A percentile compares a stretch with the other conserved stretches of the same genome.
These are phyloP conservation scores for Vicugna pacos DNA, from an alignment of 2,113 vertebrate species.

Conservation along the genomic window DNA sequence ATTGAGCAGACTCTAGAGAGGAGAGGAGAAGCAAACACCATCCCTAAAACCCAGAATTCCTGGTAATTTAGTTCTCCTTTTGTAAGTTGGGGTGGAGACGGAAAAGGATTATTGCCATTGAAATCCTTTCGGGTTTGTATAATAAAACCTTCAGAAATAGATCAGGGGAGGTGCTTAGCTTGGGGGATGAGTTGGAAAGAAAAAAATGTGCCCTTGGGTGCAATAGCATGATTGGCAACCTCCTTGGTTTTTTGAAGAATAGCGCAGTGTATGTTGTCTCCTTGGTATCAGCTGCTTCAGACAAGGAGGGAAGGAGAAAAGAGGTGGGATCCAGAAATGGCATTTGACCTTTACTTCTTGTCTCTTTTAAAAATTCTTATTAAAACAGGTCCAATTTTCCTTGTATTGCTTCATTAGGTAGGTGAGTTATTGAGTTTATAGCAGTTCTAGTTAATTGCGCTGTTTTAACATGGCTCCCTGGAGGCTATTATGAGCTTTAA, in stretches of 20 bases:
- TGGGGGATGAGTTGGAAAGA: conserved; percentile 69
- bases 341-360: conserved; percentile 81
- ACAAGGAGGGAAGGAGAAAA: conserved; percentile 54
- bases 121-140: conserved; percentile 76
- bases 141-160: conserved; percentile 74
- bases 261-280: conserved; percentile 31
- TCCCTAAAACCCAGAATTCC: conserved; percentile 56
- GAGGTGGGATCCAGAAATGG: conserved; percentile 74
- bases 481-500: conserved; percentile 73
- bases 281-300: conserved; percentile 61
- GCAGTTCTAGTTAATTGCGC: conserved; percentile 83
- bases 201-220: conserved; percentile 68
- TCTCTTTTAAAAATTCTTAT: conserved; percentile 78
- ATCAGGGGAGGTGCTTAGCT: conserved; percentile 24
- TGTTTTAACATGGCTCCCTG: conserved; percentile 77
- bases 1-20: not conserved
- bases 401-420: conserved; percentile 85
- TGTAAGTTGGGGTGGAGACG: conserved; percentile 65
- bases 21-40: conserved; percentile 8
- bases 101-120: conserved; percentile 77
- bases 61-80: conserved; percentile 69
- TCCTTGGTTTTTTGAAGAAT: conserved; percentile 70
- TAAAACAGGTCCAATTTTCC: conserved; percentile 83
- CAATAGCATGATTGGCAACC: conserved; percentile 40
- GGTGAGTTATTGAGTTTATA: conserved; percentile 85